Percentiles rank a stretch among this genome's conserved stretches.
Evolutionary conservation across 1,140 invertebrate species (phyloP).

Genomic region (Apis dorsata): DNA sequence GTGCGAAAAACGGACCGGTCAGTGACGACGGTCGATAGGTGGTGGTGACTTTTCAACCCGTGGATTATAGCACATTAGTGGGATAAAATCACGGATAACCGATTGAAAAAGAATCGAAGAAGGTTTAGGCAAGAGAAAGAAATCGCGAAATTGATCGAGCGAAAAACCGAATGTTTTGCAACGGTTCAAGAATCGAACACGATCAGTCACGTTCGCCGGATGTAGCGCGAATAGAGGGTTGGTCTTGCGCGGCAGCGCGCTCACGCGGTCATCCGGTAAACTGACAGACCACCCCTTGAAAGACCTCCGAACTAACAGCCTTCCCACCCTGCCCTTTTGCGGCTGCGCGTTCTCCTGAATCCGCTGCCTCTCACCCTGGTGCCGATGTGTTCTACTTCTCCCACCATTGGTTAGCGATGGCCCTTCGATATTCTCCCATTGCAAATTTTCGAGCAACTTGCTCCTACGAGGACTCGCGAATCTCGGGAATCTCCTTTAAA

Average conservation of each 20-base stretch:
- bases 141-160: neutral
- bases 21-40: constrained; percentile 45
- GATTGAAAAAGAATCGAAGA: no score
- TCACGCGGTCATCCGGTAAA: constrained; percentile 67
- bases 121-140: neutral
- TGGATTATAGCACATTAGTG: constrained; percentile 5
- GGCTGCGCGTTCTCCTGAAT: constrained; percentile 24
- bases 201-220: constrained; percentile 66
- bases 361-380: constrained; percentile 18
- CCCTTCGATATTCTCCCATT: constrained; percentile 36
- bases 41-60: constrained; percentile 17
- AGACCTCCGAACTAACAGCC: constrained; percentile 32
- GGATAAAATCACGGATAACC: no score
- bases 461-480: neutral
- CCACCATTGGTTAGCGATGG: constrained; percentile 16
- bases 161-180: constrained; percentile 29
- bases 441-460: constrained; percentile 24
- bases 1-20: constrained; percentile 39
- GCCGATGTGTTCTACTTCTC: constrained; percentile 35
- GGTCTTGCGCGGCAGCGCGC: constrained; percentile 75
- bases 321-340: constrained; percentile 12
- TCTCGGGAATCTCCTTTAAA: neutral
- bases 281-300: constrained; percentile 54
- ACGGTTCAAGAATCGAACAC: constrained; percentile 39
- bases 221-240: constrained; percentile 73